Evolutionary conservation across 2,797 vertebrate genomes (phyloP), one percentile per base, ranked within the genome.

Genomic region (Falco naumanni): DNA sequence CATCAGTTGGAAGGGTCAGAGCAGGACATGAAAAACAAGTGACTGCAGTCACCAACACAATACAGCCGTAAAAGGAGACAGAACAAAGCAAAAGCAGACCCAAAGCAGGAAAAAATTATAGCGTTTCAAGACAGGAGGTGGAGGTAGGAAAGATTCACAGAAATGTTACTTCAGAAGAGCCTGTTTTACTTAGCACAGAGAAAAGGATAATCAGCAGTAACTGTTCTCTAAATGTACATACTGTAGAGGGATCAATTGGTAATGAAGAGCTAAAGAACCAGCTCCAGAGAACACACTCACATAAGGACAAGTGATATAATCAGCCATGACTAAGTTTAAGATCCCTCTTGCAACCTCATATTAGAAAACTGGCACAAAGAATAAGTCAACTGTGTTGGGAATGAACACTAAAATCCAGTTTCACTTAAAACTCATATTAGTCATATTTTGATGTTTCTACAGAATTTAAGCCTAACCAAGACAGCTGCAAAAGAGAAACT

Each of bases 1-100:
- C 51, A 83, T 79, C 66, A 83, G 75, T 60, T 84, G 39, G 60
- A 95, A 93, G 87, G 93, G 91, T 90, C 82, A 93, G 72, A 91
- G 79, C 25, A 94, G 96, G 91, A 95, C 87, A 95, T 94, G 93
- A 87, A 83, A 89, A 83, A 94, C 87, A 94, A 96, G 82, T 34
- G 60, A 74, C 82, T 94, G 63, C 68, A 93, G 79, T 34, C 79
- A 71, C 39, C 50, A 77, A 75, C 78, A 93, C 84, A 80, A 68
- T 47, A 41, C 43, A 80, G 68, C 91, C 4, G 0, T 83, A 94
- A 87, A 94, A 95, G 94, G 87, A 89, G 48, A 92, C 10, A 31
- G 68, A 85, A 70, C n/a, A 48, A 80, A 87, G 75, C 16, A 59
- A 89, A 82, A 60, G 47, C 33, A 89, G 75, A 68, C 4, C 14